These are phyloP conservation scores for Stercorarius parasiticus DNA, from an alignment of 2,113 vertebrate genomes.

Conservation along the genomic window DNA sequence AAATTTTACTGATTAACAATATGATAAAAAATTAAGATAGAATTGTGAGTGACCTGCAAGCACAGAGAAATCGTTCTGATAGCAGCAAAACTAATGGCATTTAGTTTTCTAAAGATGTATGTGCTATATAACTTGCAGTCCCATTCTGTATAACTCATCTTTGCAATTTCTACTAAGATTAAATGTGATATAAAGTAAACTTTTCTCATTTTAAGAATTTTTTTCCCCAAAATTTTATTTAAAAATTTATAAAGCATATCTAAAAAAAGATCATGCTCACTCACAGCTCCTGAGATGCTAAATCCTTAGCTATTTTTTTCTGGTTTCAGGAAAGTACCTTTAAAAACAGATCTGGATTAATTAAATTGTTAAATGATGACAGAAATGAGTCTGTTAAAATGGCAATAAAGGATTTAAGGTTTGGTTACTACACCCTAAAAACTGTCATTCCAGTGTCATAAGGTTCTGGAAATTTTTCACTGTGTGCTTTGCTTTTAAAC, in stretches of 20 bases:
- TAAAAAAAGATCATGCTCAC: background rate
- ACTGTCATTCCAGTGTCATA: background rate
- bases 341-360: background rate
- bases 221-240: background rate
- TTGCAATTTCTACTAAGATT: background rate
- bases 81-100: background rate
- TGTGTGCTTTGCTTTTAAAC: background rate
- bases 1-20: background rate
- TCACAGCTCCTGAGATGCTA: background rate
- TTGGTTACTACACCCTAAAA: background rate
- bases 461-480: background rate
- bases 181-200: background rate
- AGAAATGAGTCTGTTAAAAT: background rate
- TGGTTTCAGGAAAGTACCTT: background rate
- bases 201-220: background rate
- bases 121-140: background rate
- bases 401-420: background rate
- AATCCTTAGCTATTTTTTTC: background rate
- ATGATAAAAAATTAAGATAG: background rate
- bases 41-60: background rate
- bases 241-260: background rate
- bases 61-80: background rate
- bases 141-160: background rate
- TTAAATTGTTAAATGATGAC: background rate
- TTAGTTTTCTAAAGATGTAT: background rate